These are phyloP conservation scores for Ooceraea biroi DNA, from an alignment of 1,140 invertebrate species.

Conservation along the genomic window DNA sequence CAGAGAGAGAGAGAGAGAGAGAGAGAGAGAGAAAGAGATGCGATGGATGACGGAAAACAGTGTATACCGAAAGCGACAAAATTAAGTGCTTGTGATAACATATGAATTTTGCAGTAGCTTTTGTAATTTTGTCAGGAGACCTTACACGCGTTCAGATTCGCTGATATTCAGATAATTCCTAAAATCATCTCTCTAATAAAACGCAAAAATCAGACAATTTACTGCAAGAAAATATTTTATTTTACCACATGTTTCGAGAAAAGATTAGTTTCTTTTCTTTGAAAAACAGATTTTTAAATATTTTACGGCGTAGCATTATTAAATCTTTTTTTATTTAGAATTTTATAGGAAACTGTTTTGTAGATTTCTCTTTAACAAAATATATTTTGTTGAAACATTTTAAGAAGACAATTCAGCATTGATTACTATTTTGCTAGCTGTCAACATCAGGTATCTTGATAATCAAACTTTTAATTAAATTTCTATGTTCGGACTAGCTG, in stretches of 20 bases:
- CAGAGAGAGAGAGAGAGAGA: not conserved
- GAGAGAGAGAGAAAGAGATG: not conserved
- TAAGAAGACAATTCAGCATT: too few relatives aligned
- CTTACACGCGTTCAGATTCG: not conserved
- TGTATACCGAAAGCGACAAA: not conserved
- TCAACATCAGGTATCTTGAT: too few relatives aligned
- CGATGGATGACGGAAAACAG: not conserved
- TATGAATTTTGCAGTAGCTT: constrained; percentile 39
- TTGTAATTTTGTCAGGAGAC: not conserved
- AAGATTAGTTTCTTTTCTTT: too few relatives aligned
- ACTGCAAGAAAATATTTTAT: not conserved
- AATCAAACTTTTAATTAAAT: not conserved
- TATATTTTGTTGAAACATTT: too few relatives aligned
- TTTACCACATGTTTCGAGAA: not conserved
- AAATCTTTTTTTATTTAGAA: too few relatives aligned
- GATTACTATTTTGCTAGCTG: too few relatives aligned
- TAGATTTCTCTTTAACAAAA: too few relatives aligned
- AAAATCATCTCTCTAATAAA: not conserved
- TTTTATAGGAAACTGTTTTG: too few relatives aligned
- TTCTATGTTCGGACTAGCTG: not conserved
- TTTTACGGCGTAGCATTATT: too few relatives aligned
- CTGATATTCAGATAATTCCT: not conserved
- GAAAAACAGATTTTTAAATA: too few relatives aligned
- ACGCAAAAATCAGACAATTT: constrained; percentile 12
- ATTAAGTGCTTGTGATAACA: constrained; percentile 19